Percentiles rank a stretch among this genome's conserved stretches.
Evolutionary conservation across 2,797 vertebrate genomes (phyloP).

Genomic region (Epinephelus coioides): DNA sequence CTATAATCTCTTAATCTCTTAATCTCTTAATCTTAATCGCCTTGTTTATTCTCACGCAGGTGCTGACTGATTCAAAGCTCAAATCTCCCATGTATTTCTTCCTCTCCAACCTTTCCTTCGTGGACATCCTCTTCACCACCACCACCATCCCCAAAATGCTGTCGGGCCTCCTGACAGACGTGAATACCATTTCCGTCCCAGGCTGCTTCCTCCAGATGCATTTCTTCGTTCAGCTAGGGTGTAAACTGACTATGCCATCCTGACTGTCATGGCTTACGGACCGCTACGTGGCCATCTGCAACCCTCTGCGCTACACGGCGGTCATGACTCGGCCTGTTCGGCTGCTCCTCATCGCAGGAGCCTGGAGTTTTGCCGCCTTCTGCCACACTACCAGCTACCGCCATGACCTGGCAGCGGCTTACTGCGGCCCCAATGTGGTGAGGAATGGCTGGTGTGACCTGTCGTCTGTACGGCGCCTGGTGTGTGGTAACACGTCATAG

Average conservation of each 20-base stretch:
- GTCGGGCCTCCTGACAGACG: constrained; percentile 68
- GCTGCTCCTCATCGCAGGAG: constrained; percentile 46
- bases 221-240: constrained; percentile 69
- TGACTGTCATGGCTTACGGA: constrained; percentile 85
- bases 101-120: constrained; percentile 74
- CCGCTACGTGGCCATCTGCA: constrained; percentile 75
- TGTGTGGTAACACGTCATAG: constrained; percentile 76
- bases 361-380: constrained; percentile 55
- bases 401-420: constrained; percentile 37
- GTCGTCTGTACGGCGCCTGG: constrained; percentile 83
- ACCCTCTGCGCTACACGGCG: constrained; percentile 70
- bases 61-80: constrained; percentile 64
- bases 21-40: neutral
- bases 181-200: constrained; percentile 57
- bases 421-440: constrained; percentile 61
- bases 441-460: constrained; percentile 85
- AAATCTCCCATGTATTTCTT: constrained; percentile 78
- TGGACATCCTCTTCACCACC: constrained; percentile 77
- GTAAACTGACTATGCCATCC: constrained; percentile 56
- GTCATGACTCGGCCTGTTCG: constrained; percentile 67
- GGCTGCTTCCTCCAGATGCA: constrained; percentile 80
- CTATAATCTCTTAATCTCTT: no score
- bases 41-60: constrained; percentile 26
- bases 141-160: constrained; percentile 82
- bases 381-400: constrained; percentile 6